These are phyloP conservation scores for Calliopum simillimum DNA, from an alignment of 2,888 invertebrate species.

Conservation along the genomic window DNA sequence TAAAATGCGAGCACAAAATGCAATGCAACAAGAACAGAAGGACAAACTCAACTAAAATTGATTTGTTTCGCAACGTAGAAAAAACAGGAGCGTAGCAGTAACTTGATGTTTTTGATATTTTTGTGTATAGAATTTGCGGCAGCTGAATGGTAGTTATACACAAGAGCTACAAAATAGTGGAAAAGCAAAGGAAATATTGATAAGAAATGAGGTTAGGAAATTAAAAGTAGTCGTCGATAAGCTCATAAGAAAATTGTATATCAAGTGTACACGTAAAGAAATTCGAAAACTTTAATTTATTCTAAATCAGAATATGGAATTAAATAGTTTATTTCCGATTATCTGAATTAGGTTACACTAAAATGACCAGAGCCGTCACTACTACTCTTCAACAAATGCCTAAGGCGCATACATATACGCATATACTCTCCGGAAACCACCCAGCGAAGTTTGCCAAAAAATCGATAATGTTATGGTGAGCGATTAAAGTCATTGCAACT, in stretches of 20 bases:
- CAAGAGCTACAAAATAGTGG: not conserved
- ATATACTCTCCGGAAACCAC: too few relatives aligned
- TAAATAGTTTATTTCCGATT: too few relatives aligned
- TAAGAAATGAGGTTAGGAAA: not conserved
- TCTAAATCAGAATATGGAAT: too few relatives aligned
- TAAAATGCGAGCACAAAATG: not conserved
- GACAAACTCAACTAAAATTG: slow-evolving; percentile 23
- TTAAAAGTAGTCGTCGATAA: not conserved
- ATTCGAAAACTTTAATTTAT: not conserved
- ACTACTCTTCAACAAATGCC: too few relatives aligned
- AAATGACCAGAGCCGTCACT: too few relatives aligned
- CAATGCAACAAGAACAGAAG: not conserved
- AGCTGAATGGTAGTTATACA: slow-evolving; percentile 9
- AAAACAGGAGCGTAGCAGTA: not conserved
- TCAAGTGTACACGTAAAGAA: not conserved
- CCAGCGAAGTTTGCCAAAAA: too few relatives aligned
- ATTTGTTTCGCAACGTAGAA: slow-evolving; percentile 3
- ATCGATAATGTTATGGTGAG: too few relatives aligned
- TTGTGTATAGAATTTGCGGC: slow-evolving; percentile 2
- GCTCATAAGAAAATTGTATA: not conserved
- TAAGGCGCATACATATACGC: too few relatives aligned
- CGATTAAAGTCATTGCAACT: too few relatives aligned
- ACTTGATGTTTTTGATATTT: not conserved
- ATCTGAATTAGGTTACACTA: too few relatives aligned
- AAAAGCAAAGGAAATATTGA: not conserved